A percentile compares a stretch with the other conserved stretches of the same genome.
Evolutionary conservation across 2,888 invertebrate species (phyloP).

Genomic region (Dioctria linearis): DNA sequence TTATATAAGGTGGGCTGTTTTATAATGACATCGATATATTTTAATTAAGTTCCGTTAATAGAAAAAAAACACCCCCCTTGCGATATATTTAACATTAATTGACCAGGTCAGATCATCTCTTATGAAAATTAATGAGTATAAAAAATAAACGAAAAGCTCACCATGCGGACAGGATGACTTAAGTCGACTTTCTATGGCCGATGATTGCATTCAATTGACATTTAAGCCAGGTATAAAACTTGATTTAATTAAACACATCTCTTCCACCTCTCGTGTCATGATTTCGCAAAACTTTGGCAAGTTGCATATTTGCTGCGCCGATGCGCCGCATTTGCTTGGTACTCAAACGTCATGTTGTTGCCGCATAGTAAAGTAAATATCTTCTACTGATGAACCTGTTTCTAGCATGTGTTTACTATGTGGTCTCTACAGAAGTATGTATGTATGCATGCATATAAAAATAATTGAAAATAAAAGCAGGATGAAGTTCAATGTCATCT

Average conservation of each 20-base stretch:
- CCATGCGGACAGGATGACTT: too few relatives aligned
- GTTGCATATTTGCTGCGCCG: not conserved
- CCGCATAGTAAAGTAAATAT: not conserved
- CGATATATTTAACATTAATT: too few relatives aligned
- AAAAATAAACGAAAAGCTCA: too few relatives aligned
- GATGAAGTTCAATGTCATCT: conserved; percentile 6
- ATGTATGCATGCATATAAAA: not conserved
- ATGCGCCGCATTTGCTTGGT: too few relatives aligned
- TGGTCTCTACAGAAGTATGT: too few relatives aligned
- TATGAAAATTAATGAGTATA: too few relatives aligned
- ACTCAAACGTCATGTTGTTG: not conserved
- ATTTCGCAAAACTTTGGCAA: not conserved
- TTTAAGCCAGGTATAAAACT: not conserved
- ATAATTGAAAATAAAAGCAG: not conserved
- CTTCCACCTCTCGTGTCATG: not conserved
- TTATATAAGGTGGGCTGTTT: too few relatives aligned
- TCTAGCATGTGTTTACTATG: not conserved
- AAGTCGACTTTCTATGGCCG: too few relatives aligned
- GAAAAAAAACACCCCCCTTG: too few relatives aligned
- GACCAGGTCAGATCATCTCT: too few relatives aligned
- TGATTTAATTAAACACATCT: not conserved
- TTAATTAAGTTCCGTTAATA: too few relatives aligned
- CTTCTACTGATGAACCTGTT: not conserved
- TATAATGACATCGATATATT: too few relatives aligned
- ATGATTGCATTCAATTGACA: not conserved